These are phyloP conservation scores for Hestina assimilis DNA, from an alignment of 1,140 invertebrate species.

Conservation along the genomic window DNA sequence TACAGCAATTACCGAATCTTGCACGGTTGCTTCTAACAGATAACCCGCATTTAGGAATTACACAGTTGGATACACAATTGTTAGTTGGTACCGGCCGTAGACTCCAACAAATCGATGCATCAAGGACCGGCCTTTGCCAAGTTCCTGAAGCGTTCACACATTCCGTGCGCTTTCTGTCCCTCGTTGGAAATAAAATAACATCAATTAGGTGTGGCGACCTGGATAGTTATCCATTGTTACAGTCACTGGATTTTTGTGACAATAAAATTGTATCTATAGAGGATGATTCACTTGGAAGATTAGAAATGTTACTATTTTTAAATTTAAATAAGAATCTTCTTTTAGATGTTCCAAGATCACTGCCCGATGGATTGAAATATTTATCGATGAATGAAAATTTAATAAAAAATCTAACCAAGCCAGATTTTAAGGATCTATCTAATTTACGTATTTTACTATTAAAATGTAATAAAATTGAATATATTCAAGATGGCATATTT, in stretches of 20 bases:
- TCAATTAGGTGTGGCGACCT: constrained; percentile 90
- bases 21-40: constrained; percentile 87
- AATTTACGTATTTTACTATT: constrained; percentile 85
- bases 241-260: constrained; percentile 88
- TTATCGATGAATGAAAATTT: constrained; percentile 78
- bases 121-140: constrained; percentile 86
- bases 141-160: constrained; percentile 91
- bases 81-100: constrained; percentile 85
- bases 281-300: constrained; percentile 90
- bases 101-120: constrained; percentile 89
- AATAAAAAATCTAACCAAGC: constrained; percentile 81
- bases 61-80: constrained; percentile 80
- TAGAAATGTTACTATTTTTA: constrained; percentile 88
- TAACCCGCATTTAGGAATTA: constrained; percentile 82
- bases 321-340: constrained; percentile 89
- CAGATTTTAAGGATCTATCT: constrained; percentile 84
- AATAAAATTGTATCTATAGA: constrained; percentile 88
- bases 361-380: constrained; percentile 75
- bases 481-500: constrained; percentile 83
- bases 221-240: constrained; percentile 91
- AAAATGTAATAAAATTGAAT: constrained; percentile 83
- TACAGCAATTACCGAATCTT: constrained; percentile 86
- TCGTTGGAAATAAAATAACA: constrained; percentile 87
- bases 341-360: constrained; percentile 80
- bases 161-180: constrained; percentile 87